These are phyloP conservation scores for Heliopora coerulea DNA, from an alignment of 92 coral and sea anemone genomes.

Conservation along the genomic window DNA sequence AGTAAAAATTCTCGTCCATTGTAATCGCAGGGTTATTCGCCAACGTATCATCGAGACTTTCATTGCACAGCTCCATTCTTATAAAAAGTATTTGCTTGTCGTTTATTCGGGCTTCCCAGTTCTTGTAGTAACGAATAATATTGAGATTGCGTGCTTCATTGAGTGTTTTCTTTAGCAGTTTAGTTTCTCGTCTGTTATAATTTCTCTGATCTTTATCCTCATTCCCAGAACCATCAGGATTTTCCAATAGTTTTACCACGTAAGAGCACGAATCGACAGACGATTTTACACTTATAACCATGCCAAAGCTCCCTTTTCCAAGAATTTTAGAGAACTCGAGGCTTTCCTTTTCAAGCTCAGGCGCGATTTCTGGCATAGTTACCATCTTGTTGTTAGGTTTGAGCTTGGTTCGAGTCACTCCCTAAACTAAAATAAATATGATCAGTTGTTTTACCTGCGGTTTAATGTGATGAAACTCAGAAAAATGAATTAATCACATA, in stretches of 20 bases:
- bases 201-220: background rate
- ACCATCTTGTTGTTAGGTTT: no score
- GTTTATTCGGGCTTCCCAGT: background rate
- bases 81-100: background rate
- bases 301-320: slow-evolving; percentile 8
- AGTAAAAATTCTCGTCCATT: background rate
- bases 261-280: background rate
- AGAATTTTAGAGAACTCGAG: no score
- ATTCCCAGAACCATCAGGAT: no score
- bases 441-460: no score
- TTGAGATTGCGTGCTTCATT: background rate
- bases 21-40: background rate
- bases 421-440: no score
- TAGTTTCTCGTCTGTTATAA: slow-evolving; percentile 4
- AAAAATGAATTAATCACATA: no score
- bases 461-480: no score
- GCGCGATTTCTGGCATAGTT: no score
- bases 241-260: slow-evolving; percentile 4
- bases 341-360: no score
- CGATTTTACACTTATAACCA: background rate
- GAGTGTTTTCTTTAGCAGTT: background rate
- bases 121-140: background rate
- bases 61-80: background rate
- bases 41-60: background rate
- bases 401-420: no score